Evolutionary conservation across 1,140 invertebrate genomes (phyloP).

Genomic region (Polyergus mexicanus): DNA sequence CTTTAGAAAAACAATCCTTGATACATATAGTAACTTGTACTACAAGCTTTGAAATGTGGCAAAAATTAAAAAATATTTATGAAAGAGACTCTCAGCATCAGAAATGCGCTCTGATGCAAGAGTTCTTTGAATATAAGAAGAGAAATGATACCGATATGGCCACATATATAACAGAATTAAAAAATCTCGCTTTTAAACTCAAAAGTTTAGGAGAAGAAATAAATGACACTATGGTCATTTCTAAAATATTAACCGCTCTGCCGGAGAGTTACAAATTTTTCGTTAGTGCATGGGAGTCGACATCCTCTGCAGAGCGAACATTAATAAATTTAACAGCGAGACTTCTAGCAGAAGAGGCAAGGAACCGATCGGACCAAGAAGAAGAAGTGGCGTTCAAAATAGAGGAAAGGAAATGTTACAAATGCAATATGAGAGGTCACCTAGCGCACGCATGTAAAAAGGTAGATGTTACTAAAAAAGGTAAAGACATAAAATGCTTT

Average conservation of each 20-base stretch:
- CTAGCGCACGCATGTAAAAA: too few relatives aligned
- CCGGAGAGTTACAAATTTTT: conserved; percentile 3
- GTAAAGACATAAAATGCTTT: too few relatives aligned
- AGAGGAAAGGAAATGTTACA: too few relatives aligned
- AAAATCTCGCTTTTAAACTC: background rate
- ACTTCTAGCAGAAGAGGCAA: too few relatives aligned
- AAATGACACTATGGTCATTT: conserved; percentile 1
- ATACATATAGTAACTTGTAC: conserved; percentile 20
- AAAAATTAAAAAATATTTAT: conserved; percentile 20
- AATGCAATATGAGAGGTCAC: too few relatives aligned
- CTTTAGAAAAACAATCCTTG: background rate
- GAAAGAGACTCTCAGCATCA: conserved; percentile 30
- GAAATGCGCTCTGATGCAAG: conserved; percentile 23
- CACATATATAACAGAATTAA: conserved; percentile 4
- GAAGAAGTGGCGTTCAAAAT: too few relatives aligned
- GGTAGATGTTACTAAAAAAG: too few relatives aligned
- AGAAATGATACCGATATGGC: background rate
- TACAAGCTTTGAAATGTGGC: background rate
- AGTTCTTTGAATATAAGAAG: conserved; percentile 27
- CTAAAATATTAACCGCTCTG: background rate
- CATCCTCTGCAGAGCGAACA: background rate
- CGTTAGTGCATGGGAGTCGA: conserved; percentile 8
- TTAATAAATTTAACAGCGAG: conserved; percentile 3
- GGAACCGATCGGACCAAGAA: too few relatives aligned
- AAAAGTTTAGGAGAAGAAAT: background rate